phyloP scores from a whole-genome alignment of 2,888 invertebrate species.

The Alitta virens region DNA sequence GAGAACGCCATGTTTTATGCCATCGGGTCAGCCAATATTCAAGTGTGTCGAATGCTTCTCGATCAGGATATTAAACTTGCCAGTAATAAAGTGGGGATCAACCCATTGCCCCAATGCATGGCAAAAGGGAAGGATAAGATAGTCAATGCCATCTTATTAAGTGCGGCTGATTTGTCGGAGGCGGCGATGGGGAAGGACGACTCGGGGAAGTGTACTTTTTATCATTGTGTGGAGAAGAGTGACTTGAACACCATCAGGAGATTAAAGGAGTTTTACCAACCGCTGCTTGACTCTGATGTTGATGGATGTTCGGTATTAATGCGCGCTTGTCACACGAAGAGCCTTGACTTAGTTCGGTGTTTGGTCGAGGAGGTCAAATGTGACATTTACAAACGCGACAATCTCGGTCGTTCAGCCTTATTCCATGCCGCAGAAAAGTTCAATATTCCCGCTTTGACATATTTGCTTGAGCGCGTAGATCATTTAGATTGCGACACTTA shows the following conservation, averaged over 20 bases:
- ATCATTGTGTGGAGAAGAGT: constrained; percentile 27
- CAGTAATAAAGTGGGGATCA: constrained; percentile 21
- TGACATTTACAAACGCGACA: constrained; percentile 22
- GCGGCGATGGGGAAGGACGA: constrained; percentile 24
- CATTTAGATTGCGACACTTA: constrained; percentile 19
- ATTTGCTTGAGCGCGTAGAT: constrained; percentile 21
- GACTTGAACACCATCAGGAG: constrained; percentile 17
- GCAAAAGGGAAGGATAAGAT: constrained; percentile 15
- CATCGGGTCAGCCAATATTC: constrained; percentile 17
- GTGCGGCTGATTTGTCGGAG: constrained; percentile 6
- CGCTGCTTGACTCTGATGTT: constrained; percentile 18
- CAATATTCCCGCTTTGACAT: constrained; percentile 19
- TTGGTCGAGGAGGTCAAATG: constrained; percentile 26
- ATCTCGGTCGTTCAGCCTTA: constrained; percentile 21
- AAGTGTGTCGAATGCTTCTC: constrained; percentile 20
- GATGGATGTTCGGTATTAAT: constrained; percentile 25
- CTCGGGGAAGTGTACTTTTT: constrained; percentile 24
- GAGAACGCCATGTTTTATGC: constrained; percentile 34
- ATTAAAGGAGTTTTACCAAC: constrained; percentile 19
- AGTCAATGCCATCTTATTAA: constrained; percentile 17
- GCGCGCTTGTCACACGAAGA: constrained; percentile 12
- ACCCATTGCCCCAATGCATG: constrained; percentile 21
- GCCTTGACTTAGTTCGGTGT: constrained; percentile 22
- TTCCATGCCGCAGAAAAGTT: constrained; percentile 30
- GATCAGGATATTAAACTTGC: constrained; percentile 19